Base-by-base conservation (phyloP, 2,797 vertebrate species). In the Syngnathus acus region DNA sequence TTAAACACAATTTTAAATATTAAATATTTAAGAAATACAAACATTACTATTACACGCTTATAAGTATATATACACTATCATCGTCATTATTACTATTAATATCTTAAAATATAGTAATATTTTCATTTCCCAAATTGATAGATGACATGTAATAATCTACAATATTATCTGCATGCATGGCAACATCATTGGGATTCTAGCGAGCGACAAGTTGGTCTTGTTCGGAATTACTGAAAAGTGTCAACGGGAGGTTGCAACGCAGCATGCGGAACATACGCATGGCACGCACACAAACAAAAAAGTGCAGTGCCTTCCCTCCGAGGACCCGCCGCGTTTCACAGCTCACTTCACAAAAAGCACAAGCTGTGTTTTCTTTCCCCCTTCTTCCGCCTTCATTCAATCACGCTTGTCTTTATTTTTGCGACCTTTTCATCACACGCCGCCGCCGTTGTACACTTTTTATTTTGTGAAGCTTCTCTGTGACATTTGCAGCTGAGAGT, bases 401-500 rank as follows among this genome's bases (percentile, higher is more conserved):
- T 82, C 76, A 67, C 70, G 62, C 51, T 16, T 66, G 53, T 66
- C 48, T 66, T 65, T 67, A 48, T 65, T 65, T 69, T 13, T 37
- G 54, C 82, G 88, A 87, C 87, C 84, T 88, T 86, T 85, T 63
- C 48, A 23, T 54, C 13, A 4, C 13, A 4, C 74, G 42, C 17
- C 14, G 51, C 74, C 73, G 70, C 72, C 68, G n/a, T 45, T 37
- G 67, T 74, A 43, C 68, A 78, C 78, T 74, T 79, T 73, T 78
- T 65, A 78, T 67, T 67, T 76, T 65, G 65, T 73, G 70, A 75
- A 66, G 71, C 70, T 53, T 47, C 73, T 77, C 7, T 68, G 71
- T 86, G 87, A 86, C 88, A 89, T 89, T 88, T 86, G 75, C 76
- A 77, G 76, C 66, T 65, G 54, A 62, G 54, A 62, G 75, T 68